Percentiles rank a stretch among this genome's conserved stretches.
These are phyloP conservation scores for Taurulus bubalis DNA, from an alignment of 2,113 vertebrate species.

Conservation along the genomic window DNA sequence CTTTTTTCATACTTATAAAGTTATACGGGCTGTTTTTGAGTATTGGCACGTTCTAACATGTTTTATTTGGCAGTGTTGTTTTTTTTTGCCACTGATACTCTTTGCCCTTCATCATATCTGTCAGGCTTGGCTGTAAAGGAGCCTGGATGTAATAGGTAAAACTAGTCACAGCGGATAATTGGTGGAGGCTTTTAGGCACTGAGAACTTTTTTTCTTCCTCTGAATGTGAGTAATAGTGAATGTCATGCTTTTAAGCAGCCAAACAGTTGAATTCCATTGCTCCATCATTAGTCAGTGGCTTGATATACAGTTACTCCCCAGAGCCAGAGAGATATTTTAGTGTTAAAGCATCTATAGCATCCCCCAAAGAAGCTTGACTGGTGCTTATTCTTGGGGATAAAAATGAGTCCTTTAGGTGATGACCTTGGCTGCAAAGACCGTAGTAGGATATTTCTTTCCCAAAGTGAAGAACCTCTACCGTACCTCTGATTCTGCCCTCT, in stretches of 20 bases:
- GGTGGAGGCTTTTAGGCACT: constrained; percentile 40
- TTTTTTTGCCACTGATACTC: constrained; percentile 41
- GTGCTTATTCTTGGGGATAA: constrained; percentile 24
- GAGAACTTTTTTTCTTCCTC: constrained; percentile 40
- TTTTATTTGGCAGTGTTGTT: constrained; percentile 56
- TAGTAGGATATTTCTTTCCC: constrained; percentile 10
- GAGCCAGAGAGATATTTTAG: constrained; percentile 27
- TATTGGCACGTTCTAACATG: constrained; percentile 47
- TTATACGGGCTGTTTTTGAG: constrained; percentile 60
- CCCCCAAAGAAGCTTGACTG: constrained; percentile 21
- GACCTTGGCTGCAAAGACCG: neutral
- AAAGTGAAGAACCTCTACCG: constrained; percentile 15
- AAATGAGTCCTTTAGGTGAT: constrained; percentile 19
- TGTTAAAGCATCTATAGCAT: constrained; percentile 32
- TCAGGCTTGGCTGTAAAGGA: constrained; percentile 55
- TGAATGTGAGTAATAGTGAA: constrained; percentile 75
- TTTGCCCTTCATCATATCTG: constrained; percentile 47
- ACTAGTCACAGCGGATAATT: constrained; percentile 51
- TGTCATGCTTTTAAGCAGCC: constrained; percentile 72
- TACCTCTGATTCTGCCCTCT: constrained; percentile 9
- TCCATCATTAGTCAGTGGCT: constrained; percentile 57
- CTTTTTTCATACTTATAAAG: constrained; percentile 37
- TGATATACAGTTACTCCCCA: constrained; percentile 44
- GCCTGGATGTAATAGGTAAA: constrained; percentile 59
- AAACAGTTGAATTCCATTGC: constrained; percentile 60